These are phyloP conservation scores for Cyanistes caeruleus DNA, from an alignment of 2,113 vertebrate genomes.

Conservation along the genomic window DNA sequence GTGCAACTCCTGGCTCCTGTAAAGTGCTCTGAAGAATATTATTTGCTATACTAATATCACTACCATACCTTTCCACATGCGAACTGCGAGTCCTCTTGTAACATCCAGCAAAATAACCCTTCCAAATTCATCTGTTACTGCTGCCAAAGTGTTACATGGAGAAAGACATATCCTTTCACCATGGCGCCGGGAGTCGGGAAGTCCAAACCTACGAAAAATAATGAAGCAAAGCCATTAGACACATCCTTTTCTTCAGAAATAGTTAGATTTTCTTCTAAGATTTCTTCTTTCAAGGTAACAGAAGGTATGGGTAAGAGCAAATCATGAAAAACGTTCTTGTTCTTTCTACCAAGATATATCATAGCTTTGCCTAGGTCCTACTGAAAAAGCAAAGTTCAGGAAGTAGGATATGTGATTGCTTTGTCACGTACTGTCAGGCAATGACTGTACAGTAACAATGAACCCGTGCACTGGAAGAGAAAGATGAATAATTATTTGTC, in stretches of 20 bases:
- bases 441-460: neutral
- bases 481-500: neutral
- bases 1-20: neutral
- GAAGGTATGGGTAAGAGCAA: neutral
- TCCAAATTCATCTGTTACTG: constrained; percentile 97
- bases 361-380: neutral
- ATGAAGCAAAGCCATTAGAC: neutral
- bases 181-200: constrained; percentile 94
- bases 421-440: neutral
- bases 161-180: constrained; percentile 94
- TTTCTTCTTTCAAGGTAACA: neutral
- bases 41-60: neutral
- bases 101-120: constrained; percentile 92
- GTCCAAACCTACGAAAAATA: constrained; percentile 83
- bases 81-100: constrained; percentile 86
- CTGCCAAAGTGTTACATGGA: constrained; percentile 92
- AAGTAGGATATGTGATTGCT: neutral
- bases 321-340: neutral
- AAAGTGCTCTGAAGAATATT: neutral
- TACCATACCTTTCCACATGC: constrained; percentile 96
- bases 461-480: neutral
- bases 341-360: neutral
- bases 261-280: neutral
- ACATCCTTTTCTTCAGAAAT: neutral
- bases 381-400: neutral